Conservation (phyloP, 2,797 vertebrate species). For the Enteromius mattozi region DNA sequence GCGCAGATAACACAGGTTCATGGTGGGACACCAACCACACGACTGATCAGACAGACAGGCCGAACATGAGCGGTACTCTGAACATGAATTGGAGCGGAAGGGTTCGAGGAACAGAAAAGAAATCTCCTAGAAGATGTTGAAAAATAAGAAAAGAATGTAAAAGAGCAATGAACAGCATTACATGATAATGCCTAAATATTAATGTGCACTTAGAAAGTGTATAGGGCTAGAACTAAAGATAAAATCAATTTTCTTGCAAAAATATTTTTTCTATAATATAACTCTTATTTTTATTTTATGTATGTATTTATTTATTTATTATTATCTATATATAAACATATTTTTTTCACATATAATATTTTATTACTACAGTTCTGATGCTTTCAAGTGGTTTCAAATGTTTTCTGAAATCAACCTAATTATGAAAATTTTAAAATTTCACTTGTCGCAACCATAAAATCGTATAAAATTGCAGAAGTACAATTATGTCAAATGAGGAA, state of each 20-base stretch:
- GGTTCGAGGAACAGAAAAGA: slow-evolving; percentile 93
- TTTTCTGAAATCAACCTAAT: neutral
- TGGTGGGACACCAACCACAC: slow-evolving; percentile 89
- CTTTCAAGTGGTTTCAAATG: neutral
- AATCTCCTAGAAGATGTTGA: slow-evolving; percentile 81
- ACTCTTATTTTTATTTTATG: no score
- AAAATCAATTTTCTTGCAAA: no score
- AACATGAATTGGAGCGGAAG: slow-evolving; percentile 83
- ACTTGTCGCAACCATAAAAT: neutral
- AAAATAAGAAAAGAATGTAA: slow-evolving; percentile 20
- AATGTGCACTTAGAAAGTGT: neutral
- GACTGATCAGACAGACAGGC: slow-evolving; percentile 91
- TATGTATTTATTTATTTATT: no score
- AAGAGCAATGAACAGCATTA: neutral
- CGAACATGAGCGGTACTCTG: slow-evolving; percentile 84
- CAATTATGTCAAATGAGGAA: neutral
- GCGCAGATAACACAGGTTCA: slow-evolving; percentile 82
- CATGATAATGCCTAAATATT: neutral
- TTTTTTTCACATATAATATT: no score
- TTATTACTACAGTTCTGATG: neutral
- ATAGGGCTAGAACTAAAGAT: neutral
- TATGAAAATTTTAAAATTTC: neutral
- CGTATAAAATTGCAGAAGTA: neutral
- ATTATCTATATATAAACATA: no score
- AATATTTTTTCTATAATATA: no score